Conservation (phyloP, 2,113 vertebrate species). For the Amphilophus citrinellus region DNA sequence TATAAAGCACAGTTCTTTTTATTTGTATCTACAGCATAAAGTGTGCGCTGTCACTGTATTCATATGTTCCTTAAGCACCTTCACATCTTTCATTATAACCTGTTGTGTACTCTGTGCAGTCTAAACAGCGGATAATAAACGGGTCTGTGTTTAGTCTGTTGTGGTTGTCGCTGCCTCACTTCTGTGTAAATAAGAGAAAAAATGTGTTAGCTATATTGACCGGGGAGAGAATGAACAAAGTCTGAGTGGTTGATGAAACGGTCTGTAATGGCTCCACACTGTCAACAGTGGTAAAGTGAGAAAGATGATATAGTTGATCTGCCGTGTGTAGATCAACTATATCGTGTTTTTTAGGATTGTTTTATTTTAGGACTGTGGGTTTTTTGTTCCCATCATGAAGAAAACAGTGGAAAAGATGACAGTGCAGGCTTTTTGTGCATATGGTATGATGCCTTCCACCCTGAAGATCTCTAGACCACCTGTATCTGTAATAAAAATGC, state of each 20-base stretch:
- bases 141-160: conserved; percentile 64
- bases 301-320: neutral
- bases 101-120: conserved; percentile 31
- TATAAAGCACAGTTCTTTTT: conserved; percentile 3
- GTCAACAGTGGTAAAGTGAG: conserved; percentile 18
- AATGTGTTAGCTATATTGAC: neutral
- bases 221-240: conserved; percentile 10
- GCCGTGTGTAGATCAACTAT: neutral
- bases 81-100: conserved; percentile 38
- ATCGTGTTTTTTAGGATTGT: neutral
- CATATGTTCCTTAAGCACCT: neutral
- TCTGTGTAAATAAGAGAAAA: conserved; percentile 26
- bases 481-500: neutral
- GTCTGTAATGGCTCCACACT: neutral
- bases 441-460: neutral
- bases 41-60: neutral
- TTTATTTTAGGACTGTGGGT: neutral
- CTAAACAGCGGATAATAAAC: conserved; percentile 43
- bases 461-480: neutral
- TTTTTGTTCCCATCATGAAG: neutral
- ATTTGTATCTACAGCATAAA: conserved; percentile 13
- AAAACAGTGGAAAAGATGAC: neutral
- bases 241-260: conserved; percentile 1
- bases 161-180: conserved; percentile 30
- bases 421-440: neutral